These are phyloP conservation scores for Prinia subflava DNA, from an alignment of 2,113 vertebrate species.

Conservation along the genomic window DNA sequence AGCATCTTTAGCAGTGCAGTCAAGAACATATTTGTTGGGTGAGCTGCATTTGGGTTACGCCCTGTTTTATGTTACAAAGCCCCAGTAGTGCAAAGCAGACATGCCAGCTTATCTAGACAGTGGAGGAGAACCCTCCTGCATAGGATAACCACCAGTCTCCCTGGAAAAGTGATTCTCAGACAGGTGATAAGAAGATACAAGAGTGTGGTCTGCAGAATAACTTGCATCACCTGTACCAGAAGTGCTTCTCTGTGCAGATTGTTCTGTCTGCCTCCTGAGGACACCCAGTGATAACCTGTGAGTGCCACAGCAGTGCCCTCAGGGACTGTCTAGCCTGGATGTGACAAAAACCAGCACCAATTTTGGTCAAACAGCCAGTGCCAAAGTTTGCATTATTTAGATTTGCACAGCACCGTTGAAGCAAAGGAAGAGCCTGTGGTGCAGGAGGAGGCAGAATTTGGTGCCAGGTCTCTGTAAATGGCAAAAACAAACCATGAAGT, in stretches of 20 bases:
- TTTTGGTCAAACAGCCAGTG: not conserved
- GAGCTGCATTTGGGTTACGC: not conserved
- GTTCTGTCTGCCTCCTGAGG: not conserved
- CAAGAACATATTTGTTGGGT: not conserved
- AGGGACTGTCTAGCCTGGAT: not conserved
- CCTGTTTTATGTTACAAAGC: not conserved
- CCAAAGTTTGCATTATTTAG: not conserved
- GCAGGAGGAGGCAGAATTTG: not conserved
- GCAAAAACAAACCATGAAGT: not conserved
- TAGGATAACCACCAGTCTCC: not conserved
- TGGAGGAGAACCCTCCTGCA: slow-evolving; percentile 12
- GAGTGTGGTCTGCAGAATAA: not conserved
- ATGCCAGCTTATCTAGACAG: not conserved
- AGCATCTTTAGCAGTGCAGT: slow-evolving; percentile 4
- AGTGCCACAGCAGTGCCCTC: not conserved
- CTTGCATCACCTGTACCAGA: not conserved
- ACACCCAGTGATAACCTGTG: not conserved
- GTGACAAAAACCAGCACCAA: not conserved
- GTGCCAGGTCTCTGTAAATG: not conserved
- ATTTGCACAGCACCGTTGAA: not conserved
- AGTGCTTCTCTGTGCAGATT: not conserved
- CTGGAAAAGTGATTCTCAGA: not conserved
- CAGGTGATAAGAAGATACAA: not conserved
- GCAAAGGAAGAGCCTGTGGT: not conserved
- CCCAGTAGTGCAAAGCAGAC: slow-evolving; percentile 2